Conservation (phyloP, 2,888 invertebrate species). For the Drosophila mercatorum region DNA sequence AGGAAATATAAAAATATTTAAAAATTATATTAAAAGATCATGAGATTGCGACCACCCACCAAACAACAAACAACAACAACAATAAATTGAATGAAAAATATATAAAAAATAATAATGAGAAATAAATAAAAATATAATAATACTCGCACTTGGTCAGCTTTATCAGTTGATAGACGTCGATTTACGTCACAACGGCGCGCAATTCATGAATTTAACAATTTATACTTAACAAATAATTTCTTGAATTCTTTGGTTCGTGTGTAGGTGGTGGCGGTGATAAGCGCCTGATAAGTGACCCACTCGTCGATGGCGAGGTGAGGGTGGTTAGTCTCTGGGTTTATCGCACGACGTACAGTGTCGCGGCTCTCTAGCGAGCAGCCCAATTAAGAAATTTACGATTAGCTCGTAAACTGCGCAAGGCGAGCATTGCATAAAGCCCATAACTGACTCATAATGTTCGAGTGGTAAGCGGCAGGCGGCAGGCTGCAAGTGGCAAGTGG, state of each 20-base stretch:
- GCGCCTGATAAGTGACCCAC: slow-evolving; percentile 36
- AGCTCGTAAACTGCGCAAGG: slow-evolving; percentile 35
- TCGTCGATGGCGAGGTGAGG: slow-evolving; percentile 22
- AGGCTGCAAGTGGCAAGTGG: slow-evolving; percentile 15
- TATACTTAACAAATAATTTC: slow-evolving; percentile 50
- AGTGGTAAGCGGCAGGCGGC: slow-evolving; percentile 29
- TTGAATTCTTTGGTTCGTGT: slow-evolving; percentile 22
- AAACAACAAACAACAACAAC: slow-evolving; percentile 14
- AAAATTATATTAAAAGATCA: slow-evolving; percentile 58
- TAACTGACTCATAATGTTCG: slow-evolving; percentile 63
- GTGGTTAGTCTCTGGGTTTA: slow-evolving; percentile 17
- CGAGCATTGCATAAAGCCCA: slow-evolving; percentile 65
- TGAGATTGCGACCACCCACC: slow-evolving; percentile 56
- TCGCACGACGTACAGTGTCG: slow-evolving; percentile 10
- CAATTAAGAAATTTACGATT: slow-evolving; percentile 48
- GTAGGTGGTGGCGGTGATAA: slow-evolving; percentile 38
- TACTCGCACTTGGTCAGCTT: slow-evolving; percentile 44
- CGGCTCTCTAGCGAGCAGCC: slow-evolving; percentile 9
- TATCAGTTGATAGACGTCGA: slow-evolving; percentile 46
- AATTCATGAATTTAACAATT: slow-evolving; percentile 69
- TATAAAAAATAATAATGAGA: not conserved
- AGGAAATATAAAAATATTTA: slow-evolving; percentile 28
- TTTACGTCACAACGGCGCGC: slow-evolving; percentile 67
- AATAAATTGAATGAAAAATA: slow-evolving; percentile 25
- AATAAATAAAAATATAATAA: slow-evolving; percentile 7